These are phyloP conservation scores for Buathra laborator DNA, from an alignment of 2,888 invertebrate species.

Conservation along the genomic window DNA sequence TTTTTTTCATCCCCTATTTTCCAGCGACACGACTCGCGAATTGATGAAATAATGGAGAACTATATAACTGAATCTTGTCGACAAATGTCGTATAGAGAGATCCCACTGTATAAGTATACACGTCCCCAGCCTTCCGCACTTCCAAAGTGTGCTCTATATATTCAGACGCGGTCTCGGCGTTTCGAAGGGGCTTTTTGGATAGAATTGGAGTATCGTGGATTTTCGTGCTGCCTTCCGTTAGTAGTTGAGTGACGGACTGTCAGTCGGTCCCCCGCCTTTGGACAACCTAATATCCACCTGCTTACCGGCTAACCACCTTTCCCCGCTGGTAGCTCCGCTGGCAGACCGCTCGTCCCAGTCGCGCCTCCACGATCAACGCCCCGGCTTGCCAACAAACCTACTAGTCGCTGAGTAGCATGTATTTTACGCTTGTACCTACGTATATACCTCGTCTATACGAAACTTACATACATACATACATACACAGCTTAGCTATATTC, in stretches of 20 bases:
- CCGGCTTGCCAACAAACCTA: constrained; percentile 46
- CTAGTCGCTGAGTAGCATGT: constrained; percentile 42
- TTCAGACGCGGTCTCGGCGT: constrained; percentile 29
- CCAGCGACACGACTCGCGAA: neutral
- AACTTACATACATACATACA: constrained; percentile 39
- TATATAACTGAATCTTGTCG: neutral
- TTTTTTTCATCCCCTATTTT: neutral
- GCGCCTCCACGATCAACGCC: constrained; percentile 59
- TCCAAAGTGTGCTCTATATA: constrained; percentile 75
- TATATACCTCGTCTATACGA: constrained; percentile 18
- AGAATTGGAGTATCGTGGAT: constrained; percentile 56
- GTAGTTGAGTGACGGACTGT: constrained; percentile 77
- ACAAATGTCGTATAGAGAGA: neutral
- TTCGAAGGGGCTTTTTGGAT: constrained; percentile 28
- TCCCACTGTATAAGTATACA: constrained; percentile 34
- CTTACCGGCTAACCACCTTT: constrained; percentile 72
- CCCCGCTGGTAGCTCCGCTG: constrained; percentile 61
- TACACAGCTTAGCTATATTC: constrained; percentile 13
- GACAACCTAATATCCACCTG: constrained; percentile 85
- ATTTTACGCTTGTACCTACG: constrained; percentile 9
- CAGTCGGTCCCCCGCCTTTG: constrained; percentile 78
- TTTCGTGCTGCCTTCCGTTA: constrained; percentile 59
- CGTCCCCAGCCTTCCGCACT: constrained; percentile 78
- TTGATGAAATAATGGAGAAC: neutral
- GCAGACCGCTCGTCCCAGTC: constrained; percentile 63